phyloP scores from a whole-genome alignment of 2,888 invertebrate species.

The Ichneumoninae sp. region DNA sequence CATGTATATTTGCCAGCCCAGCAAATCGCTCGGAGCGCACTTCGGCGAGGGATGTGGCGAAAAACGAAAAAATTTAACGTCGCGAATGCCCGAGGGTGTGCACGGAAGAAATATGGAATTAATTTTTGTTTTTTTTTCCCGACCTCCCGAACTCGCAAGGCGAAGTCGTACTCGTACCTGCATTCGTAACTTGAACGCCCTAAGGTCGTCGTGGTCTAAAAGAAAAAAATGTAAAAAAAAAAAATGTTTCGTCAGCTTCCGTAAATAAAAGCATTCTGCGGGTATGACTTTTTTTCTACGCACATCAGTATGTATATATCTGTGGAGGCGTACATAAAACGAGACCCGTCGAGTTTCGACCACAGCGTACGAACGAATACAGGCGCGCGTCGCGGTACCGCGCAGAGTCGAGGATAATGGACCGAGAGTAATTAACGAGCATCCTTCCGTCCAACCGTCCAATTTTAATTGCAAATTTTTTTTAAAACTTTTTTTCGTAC shows the following conservation, averaged over 20 bases:
- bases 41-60: not conserved
- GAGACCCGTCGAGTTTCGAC: constrained; percentile 27
- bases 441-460: constrained; percentile 59
- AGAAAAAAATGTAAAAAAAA: constrained; percentile 7
- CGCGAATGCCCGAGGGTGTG: not conserved
- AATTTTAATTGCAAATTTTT: constrained; percentile 68
- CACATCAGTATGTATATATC: not conserved
- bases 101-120: not conserved
- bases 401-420: constrained; percentile 63
- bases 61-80: not conserved
- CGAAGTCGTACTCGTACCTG: not conserved
- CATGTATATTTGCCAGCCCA: not conserved
- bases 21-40: not conserved
- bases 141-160: not conserved
- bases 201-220: constrained; percentile 4
- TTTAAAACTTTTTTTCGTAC: constrained; percentile 1
- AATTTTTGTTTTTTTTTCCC: not conserved
- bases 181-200: not conserved
- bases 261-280: constrained; percentile 24
- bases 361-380: constrained; percentile 15
- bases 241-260: constrained; percentile 12
- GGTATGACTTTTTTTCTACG: not conserved
- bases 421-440: constrained; percentile 69
- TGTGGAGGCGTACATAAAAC: constrained; percentile 20
- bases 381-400: not conserved